Base-by-base conservation (phyloP, 2,113 vertebrate species). In the Coptodon rendalli region DNA sequence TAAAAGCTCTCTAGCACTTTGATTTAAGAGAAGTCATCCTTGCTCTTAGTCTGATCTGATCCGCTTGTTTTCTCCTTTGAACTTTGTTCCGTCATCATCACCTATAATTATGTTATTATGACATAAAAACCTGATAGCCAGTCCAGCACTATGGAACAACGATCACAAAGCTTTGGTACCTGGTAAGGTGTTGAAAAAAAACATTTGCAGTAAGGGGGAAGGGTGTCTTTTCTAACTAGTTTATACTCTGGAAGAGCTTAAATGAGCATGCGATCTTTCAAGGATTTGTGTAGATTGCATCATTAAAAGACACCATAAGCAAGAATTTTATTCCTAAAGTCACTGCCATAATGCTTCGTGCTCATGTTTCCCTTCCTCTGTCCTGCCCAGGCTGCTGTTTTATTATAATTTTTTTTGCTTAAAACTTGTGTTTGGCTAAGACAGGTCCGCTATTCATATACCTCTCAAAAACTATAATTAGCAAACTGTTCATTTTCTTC, bases 1-100 rank as follows among this genome's bases (percentile, higher is more conserved):
- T 91, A 92, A 90, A 91, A 92, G 73, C 84, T 81, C 59, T 27
- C 29, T 5, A 80, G 59, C 80, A 54, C 86, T 91, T 87, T 86
- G 84, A 76, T 83, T 87, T 82, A 34, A 81, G 36, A 63, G 73
- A 40, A 56, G 73, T 87, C 57, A 82, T 89, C 87, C 22, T 63
- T 89, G 61, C 88, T 82, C 82, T 90, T 79, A 81, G 78, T 59
- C 7, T 89, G 22, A 89, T 91, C 86, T 17, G 80, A 66, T 16
- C 31, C 5, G 11, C 2, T 83, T 71, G 24, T 87, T 38, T 78
- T 76, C 19, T 56, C 17, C 13, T 83, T 89, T 87, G 54, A 84
- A 80, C 83, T 87, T 73, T 81, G 78, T 61, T 79, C 50, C 31
- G 84, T 86, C 82, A 54, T 89, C 54, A 45, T 52, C 71, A 36